These are phyloP conservation scores for Zygothrica quintamaculata DNA, from an alignment of 2,888 invertebrate genomes.

Conservation along the genomic window DNA sequence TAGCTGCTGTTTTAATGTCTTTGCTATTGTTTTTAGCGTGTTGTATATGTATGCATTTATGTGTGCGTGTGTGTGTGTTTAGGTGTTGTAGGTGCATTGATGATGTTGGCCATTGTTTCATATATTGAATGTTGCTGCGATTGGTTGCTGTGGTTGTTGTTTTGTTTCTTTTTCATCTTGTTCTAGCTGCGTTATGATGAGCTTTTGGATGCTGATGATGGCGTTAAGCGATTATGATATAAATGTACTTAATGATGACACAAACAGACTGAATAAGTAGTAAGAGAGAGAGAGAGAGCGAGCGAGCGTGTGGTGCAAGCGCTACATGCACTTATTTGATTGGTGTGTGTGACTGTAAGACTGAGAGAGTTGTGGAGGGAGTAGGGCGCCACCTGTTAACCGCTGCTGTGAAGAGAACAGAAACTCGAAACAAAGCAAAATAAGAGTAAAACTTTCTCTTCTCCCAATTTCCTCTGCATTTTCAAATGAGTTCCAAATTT, in stretches of 20 bases:
- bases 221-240: background rate
- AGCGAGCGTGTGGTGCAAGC: conserved; percentile 30
- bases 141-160: conserved; percentile 35
- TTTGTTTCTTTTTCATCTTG: conserved; percentile 46
- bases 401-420: conserved; percentile 55
- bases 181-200: conserved; percentile 53
- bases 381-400: conserved; percentile 57
- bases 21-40: conserved; percentile 35
- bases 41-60: conserved; percentile 40
- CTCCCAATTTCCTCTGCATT: conserved; percentile 12
- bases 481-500: conserved; percentile 43
- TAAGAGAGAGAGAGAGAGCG: too few relatives aligned
- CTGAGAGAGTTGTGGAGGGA: conserved; percentile 22
- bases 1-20: conserved; percentile 60
- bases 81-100: conserved; percentile 46
- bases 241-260: conserved; percentile 25
- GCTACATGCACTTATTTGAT: conserved; percentile 11
- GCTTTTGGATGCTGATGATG: conserved; percentile 30
- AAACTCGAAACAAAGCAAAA: conserved; percentile 45
- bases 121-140: conserved; percentile 49
- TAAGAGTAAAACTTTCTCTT: conserved; percentile 15
- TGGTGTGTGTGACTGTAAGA: too few relatives aligned
- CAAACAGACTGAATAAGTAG: too few relatives aligned
- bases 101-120: conserved; percentile 39
- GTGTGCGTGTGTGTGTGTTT: conserved; percentile 45